Evolutionary conservation across 2,113 vertebrate species (phyloP).

Genomic region (Archilochus colubris): DNA sequence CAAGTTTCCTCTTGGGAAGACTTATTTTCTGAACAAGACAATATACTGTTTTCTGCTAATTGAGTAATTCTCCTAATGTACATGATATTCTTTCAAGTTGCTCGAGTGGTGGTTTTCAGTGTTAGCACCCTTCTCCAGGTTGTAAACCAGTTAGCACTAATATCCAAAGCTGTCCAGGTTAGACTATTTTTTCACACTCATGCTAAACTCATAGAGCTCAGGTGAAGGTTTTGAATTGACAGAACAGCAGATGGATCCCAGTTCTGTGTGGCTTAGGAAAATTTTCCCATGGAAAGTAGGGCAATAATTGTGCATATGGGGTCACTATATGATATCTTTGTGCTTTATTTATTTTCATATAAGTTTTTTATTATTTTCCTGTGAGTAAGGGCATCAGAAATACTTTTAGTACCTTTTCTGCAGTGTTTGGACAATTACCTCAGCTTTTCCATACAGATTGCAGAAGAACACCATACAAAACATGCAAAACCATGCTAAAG

Average conservation of each 20-base stretch:
- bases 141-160: neutral
- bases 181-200: neutral
- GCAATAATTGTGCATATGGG: neutral
- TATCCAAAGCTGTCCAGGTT: neutral
- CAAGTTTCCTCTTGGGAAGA: neutral
- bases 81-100: neutral
- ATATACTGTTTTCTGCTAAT: neutral
- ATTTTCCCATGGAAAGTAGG: neutral
- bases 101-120: neutral
- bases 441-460: neutral
- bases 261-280: neutral
- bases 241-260: neutral
- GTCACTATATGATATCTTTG: neutral
- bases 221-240: neutral
- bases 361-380: neutral
- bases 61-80: rapidly evolving
- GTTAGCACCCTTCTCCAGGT: neutral
- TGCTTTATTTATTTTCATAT: neutral
- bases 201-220: neutral
- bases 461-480: neutral
- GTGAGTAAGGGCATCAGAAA: neutral
- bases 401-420: neutral
- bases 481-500: neutral
- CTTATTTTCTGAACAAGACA: neutral
- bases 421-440: neutral